phyloP scores from a whole-genome alignment of 1,140 invertebrate species.

The Laodelphax striatellus region DNA sequence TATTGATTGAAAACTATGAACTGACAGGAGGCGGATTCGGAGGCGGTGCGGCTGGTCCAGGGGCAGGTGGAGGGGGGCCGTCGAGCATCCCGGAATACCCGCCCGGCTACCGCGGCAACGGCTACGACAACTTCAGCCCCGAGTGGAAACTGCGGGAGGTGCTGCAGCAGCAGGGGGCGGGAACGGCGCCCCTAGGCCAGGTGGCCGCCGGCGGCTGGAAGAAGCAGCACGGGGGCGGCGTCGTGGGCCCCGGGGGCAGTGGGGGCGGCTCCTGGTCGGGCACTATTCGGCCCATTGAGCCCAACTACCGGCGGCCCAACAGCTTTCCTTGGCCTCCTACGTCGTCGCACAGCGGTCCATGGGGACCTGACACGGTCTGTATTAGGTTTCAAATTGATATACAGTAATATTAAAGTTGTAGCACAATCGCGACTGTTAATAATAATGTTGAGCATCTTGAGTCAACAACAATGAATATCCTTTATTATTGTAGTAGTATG shows the following conservation, averaged over 20 bases:
- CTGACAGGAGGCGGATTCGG: no score
- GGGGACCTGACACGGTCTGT: neutral
- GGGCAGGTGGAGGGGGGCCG: no score
- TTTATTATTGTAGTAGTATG: no score
- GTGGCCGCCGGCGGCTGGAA: neutral
- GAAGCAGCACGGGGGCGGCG: neutral
- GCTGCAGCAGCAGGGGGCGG: neutral
- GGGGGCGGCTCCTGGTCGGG: neutral
- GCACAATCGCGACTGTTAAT: no score
- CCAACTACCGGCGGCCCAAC: neutral
- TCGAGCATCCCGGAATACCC: neutral
- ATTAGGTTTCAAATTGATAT: no score
- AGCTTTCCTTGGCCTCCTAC: neutral
- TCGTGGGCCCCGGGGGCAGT: neutral
- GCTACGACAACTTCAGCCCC: slow-evolving; percentile 26
- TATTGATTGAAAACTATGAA: no score
- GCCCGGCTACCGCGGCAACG: slow-evolving; percentile 22
- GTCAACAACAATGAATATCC: no score
- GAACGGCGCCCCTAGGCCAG: neutral
- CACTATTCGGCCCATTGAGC: neutral
- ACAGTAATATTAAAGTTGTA: no score
- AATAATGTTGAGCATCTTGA: no score
- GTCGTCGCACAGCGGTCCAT: neutral
- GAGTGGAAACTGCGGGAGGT: slow-evolving; percentile 18
- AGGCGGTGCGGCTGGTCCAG: no score